Evolutionary conservation across 2,888 invertebrate species (phyloP).

Genomic region (Mermis nigrescens): DNA sequence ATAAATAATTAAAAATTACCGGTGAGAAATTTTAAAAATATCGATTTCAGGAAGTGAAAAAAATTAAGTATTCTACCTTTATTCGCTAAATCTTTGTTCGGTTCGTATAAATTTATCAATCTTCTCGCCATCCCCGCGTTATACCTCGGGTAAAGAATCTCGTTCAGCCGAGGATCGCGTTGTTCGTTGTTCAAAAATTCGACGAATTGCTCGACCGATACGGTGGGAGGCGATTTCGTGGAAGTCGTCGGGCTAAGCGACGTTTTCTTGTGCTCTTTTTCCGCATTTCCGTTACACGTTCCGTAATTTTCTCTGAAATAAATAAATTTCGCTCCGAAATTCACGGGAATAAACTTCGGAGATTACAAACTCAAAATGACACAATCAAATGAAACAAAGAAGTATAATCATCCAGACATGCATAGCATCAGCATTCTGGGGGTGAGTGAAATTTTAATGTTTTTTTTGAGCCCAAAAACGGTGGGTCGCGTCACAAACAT

Average conservation of each 20-base stretch:
- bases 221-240: neutral
- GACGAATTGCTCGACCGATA: constrained; percentile 15
- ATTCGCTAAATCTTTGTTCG: constrained; percentile 51
- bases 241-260: neutral
- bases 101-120: constrained; percentile 77
- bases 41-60: too few relatives aligned
- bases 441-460: too few relatives aligned
- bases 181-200: constrained; percentile 40
- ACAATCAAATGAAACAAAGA: too few relatives aligned
- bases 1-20: too few relatives aligned
- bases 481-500: too few relatives aligned
- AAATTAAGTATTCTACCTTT: constrained; percentile 40
- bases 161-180: constrained; percentile 86
- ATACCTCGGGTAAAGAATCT: constrained; percentile 85
- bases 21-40: too few relatives aligned
- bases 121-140: constrained; percentile 74
- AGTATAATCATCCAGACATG: too few relatives aligned
- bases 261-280: neutral
- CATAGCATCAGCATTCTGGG: too few relatives aligned
- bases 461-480: too few relatives aligned
- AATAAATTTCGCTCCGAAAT: neutral
- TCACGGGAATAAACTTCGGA: too few relatives aligned
- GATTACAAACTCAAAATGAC: too few relatives aligned
- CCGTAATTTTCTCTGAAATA: neutral
- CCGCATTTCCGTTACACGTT: neutral